These are phyloP conservation scores for Ischnura elegans DNA, from an alignment of 2,888 invertebrate species.

Conservation along the genomic window DNA sequence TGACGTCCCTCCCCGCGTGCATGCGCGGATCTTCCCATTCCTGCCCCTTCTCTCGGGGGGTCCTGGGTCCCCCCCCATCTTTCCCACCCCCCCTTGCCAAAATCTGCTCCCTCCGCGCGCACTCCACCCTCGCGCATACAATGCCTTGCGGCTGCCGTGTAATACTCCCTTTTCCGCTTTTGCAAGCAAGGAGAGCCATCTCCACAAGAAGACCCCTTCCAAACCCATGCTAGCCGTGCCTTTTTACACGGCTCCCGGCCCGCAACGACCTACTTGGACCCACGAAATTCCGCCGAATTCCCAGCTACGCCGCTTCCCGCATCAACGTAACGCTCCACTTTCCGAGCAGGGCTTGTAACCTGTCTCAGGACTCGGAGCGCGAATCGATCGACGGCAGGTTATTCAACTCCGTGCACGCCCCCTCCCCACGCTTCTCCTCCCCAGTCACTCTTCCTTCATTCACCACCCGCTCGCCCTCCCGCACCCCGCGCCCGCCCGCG, in stretches of 20 bases:
- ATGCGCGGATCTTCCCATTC: conserved; percentile 20
- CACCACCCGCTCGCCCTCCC: not conserved
- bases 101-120: conserved; percentile 37
- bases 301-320: not conserved
- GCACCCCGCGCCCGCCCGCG: not conserved
- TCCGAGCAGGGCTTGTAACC: not conserved
- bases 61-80: not conserved
- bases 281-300: conserved; percentile 2
- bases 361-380: not conserved
- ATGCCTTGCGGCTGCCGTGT: conserved; percentile 47
- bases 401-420: conserved; percentile 38
- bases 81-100: conserved; percentile 27
- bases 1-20: conserved; percentile 10
- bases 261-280: conserved; percentile 62
- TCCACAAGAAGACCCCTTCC: conserved; percentile 56
- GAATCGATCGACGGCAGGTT: conserved; percentile 62
- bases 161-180: conserved; percentile 50
- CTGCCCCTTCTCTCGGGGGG: not conserved
- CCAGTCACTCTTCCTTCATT: not conserved
- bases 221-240: conserved; percentile 40
- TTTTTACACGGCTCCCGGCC: conserved; percentile 45
- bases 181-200: conserved; percentile 59
- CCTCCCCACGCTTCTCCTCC: not conserved
- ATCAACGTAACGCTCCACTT: conserved; percentile 61
- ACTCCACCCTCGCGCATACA: conserved; percentile 55